Evolutionary conservation across 2,888 invertebrate species (phyloP).

Genomic region (Linnaemya vulpina): DNA sequence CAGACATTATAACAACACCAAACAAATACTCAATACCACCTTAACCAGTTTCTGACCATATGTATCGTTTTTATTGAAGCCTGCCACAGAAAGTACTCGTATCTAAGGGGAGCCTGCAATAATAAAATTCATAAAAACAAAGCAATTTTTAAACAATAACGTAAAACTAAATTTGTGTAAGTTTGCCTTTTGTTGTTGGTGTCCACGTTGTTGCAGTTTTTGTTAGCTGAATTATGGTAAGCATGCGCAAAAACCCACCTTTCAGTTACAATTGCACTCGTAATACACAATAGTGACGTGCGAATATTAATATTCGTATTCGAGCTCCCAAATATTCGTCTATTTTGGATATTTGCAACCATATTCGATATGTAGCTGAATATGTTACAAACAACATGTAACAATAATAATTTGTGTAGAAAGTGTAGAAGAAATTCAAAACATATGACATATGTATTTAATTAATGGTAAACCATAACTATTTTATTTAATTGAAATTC

Average conservation of each 20-base stretch:
- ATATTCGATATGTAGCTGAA: no score
- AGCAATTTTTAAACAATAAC: constrained; percentile 72
- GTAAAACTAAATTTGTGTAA: constrained; percentile 70
- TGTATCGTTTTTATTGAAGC: constrained; percentile 49
- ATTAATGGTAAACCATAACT: no score
- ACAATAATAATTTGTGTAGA: no score
- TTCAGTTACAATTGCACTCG: constrained; percentile 53
- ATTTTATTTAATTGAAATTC: no score
- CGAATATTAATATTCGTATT: no score
- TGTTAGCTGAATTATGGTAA: constrained; percentile 57
- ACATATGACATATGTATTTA: no score
- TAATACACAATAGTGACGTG: neutral
- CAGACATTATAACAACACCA: constrained; percentile 58
- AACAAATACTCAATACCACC: constrained; percentile 54
- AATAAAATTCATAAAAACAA: constrained; percentile 70
- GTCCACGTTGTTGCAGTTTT: constrained; percentile 26
- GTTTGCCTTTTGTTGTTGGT: constrained; percentile 11
- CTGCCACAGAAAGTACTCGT: constrained; percentile 34
- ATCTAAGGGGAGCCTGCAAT: constrained; percentile 64
- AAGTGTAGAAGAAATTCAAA: no score
- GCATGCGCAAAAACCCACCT: constrained; percentile 66
- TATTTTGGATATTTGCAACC: no score
- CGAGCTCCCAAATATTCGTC: no score
- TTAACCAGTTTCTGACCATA: constrained; percentile 72
- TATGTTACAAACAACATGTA: no score